phyloP scores from a whole-genome alignment of 2,888 invertebrate species.

The Busseola fusca region DNA sequence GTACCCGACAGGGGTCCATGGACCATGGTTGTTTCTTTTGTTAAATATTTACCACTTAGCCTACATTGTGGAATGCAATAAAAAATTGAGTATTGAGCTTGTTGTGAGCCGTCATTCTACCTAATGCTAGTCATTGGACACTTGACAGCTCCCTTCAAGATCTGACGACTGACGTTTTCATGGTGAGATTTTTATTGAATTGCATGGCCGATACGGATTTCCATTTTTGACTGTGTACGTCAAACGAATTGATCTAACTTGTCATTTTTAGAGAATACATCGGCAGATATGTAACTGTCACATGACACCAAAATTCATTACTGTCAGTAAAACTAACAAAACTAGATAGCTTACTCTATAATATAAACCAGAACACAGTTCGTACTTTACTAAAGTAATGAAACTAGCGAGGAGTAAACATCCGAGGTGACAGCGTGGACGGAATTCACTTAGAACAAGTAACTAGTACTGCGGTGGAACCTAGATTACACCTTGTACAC shows the following conservation, averaged over 20 bases:
- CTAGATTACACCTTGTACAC: slow-evolving; percentile 10
- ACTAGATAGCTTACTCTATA: slow-evolving; percentile 15
- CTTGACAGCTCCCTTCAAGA: background rate
- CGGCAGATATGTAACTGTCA: background rate
- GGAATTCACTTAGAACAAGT: slow-evolving; percentile 39
- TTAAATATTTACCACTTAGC: too few relatives aligned
- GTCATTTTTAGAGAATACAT: background rate
- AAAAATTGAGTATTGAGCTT: background rate
- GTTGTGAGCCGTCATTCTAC: background rate
- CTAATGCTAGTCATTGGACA: background rate
- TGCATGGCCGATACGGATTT: background rate
- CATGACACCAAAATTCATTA: slow-evolving; percentile 14
- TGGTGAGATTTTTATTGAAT: background rate
- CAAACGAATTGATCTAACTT: background rate
- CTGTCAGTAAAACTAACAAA: slow-evolving; percentile 40
- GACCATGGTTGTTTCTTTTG: too few relatives aligned
- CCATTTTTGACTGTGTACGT: background rate
- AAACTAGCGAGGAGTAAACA: slow-evolving; percentile 40
- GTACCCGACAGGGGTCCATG: too few relatives aligned
- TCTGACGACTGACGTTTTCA: background rate
- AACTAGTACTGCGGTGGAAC: slow-evolving; percentile 21
- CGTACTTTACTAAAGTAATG: slow-evolving; percentile 53
- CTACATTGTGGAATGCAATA: too few relatives aligned
- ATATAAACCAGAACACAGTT: slow-evolving; percentile 14
- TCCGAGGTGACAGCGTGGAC: slow-evolving; percentile 45